Evolutionary conservation across 2,113 vertebrate species (phyloP), one percentile per base, ranked within the genome.

Genomic region (Lepidothrix coronata): DNA sequence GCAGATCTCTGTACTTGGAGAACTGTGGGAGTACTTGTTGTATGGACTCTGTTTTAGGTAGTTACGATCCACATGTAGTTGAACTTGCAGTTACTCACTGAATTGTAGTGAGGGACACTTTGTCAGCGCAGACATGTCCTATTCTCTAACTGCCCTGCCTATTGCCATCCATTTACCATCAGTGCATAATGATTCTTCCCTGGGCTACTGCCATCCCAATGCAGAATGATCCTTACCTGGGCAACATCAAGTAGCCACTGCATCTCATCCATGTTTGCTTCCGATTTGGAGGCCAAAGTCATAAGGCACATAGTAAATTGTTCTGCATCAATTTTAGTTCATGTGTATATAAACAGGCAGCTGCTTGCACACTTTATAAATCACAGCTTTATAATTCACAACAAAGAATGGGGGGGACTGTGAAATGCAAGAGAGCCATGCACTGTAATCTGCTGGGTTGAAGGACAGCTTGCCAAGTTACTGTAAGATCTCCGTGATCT

Each of bases 391-490:
- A 41, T 41, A 41, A 37, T 48, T 67, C 55, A 67, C 43, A 74
- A 25, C 0, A 5, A 77, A 75, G 78, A 57, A 12, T 41, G 0
- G 0, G 17, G 5, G 14, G 2, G 54, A 23, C 31, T 76, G 49
- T 49, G 58, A 85, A 85, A 62, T 20, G 11, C 23, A 82, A 58
- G 58, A 89, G 8, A 6, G 5, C 41, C 57, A 7, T 0, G 0
- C 5, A 15, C 37, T 61, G 28, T 65, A 59, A 54, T 35, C 55
- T 85, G 25, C 33, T 70, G 74, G 28, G 41, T 20, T 58, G 59
- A 88, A 76, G 62, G 30, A 74, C 12, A 66, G 23, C 51, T 86
- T 77, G 20, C 24, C 46, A 77, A 16, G 35, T 46, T 49, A 9
- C 49, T 33, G 0, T 9, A 43, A 70, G 30, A 41, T 31, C 21